Evolutionary conservation across 2,797 vertebrate genomes (phyloP).

Genomic region (Lateolabrax maculatus): DNA sequence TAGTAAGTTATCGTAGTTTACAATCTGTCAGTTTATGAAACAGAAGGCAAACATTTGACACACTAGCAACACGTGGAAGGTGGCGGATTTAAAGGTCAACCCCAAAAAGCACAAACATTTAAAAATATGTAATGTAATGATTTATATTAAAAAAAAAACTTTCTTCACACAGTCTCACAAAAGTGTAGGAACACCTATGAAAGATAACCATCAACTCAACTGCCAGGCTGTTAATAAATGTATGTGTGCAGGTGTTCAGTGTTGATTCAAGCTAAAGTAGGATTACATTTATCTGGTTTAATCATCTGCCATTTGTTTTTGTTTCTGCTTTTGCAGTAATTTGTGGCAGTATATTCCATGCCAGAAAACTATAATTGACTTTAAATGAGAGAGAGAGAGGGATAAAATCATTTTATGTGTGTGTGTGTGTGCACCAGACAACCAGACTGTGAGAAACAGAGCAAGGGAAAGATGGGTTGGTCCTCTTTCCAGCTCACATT

Average conservation of each 20-base stretch:
- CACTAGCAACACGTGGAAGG: not conserved
- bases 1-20: not conserved
- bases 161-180: not conserved
- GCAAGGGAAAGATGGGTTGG: not conserved
- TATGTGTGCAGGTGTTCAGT: too few species aligned
- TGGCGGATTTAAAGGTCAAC: not conserved
- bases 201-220: too few species aligned
- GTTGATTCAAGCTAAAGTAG: too few species aligned
- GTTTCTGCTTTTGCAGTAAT: conserved; percentile 7
- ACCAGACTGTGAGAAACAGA: conserved; percentile 8
- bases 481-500: conserved; percentile 15
- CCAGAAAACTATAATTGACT: not conserved
- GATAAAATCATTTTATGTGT: not conserved
- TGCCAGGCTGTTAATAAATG: too few species aligned
- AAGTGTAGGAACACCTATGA: not conserved
- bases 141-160: not conserved
- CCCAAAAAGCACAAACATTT: not conserved
- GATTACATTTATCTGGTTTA: not conserved
- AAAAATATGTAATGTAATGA: not conserved
- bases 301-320: conserved; percentile 1
- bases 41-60: not conserved
- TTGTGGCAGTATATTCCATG: not conserved
- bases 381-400: conserved; percentile 2
- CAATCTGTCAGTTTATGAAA: not conserved
- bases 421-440: conserved; percentile 17